Base-by-base conservation (phyloP, 1,140 invertebrate genomes). In the Ips typographus region DNA sequence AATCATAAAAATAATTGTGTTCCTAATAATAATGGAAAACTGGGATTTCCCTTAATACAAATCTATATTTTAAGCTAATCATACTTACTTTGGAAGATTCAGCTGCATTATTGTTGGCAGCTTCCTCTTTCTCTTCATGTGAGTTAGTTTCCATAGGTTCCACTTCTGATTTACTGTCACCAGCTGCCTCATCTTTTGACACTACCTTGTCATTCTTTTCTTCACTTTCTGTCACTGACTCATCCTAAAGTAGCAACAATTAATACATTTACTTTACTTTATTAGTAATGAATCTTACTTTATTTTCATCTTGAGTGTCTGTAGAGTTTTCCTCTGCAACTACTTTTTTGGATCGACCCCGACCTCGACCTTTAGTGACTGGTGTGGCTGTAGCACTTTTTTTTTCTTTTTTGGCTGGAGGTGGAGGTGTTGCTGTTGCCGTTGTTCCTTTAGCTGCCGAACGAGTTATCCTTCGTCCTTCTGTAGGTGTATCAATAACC, bases 331-430 rank as follows among this genome's bases (percentile, higher is more conserved):
- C 69, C 58, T 73, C 70, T 38, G 40, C 51, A 6, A 38, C 40
- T 49, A 41, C 43, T n/a, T 22, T 22, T 59, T 68, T 69, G 39
- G 70, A 71, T 2, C 65, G 52, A 38, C 63, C 55, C 40, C 72
- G 65, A n/a, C 72, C 65, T 53, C 71, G 66, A 61, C 68, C 56
- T 70, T 71, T 72, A 1, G 52, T 68, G 5, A 57, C 40, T 22
- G 62, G 44, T 4, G 59, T 62, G 8, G 63, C 36, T 36, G 56
- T 44, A 36, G 69, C 68, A 52, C 65, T 74, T 51, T 81, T 83
- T 36, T 76, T 74, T 71, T 83, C 82, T 63, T 82, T 81, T 71
- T 83, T 83, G 2, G 76, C 76, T 53, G 77, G 77, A 4, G 82
- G 82, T 58, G 81, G 80, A n/a, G 81, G 79, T 22, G 22, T 22